phyloP scores from a whole-genome alignment of 2,888 invertebrate species.

The Fissipunctia ypsillon region DNA sequence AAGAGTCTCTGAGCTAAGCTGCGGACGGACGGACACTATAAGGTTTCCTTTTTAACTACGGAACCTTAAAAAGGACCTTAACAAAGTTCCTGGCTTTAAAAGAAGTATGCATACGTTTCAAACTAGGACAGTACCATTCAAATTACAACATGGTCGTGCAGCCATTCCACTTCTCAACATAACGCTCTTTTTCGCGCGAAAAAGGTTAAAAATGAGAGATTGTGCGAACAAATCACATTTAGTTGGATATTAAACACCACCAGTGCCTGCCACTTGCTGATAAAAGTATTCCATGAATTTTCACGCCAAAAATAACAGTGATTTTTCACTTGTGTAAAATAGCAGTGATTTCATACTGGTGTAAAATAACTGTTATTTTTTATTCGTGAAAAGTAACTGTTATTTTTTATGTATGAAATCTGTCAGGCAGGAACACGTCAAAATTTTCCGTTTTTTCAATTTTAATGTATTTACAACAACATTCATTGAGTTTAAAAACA shows the following conservation, averaged over 20 bases:
- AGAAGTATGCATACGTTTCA: neutral
- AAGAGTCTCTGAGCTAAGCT: no score
- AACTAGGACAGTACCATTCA: conserved; percentile 2
- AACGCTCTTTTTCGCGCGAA: conserved; percentile 53
- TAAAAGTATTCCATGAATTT: conserved; percentile 69
- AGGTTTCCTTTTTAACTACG: no score
- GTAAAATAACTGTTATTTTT: conserved; percentile 12
- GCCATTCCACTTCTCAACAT: conserved; percentile 6
- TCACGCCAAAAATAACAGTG: conserved; percentile 52
- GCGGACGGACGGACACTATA: no score
- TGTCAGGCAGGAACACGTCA: no score
- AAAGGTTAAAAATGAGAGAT: conserved; percentile 68
- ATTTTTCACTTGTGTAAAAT: conserved; percentile 34
- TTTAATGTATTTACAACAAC: no score
- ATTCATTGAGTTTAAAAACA: no score
- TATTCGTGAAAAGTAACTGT: conserved; percentile 8
- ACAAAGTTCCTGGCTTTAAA: neutral
- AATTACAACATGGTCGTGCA: conserved; percentile 18
- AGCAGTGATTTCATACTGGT: conserved; percentile 16
- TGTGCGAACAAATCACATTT: conserved; percentile 69
- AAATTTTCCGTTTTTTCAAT: no score
- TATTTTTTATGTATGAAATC: conserved; percentile 32
- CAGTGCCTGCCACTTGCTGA: conserved; percentile 67
- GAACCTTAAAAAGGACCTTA: no score
- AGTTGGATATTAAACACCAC: conserved; percentile 56